Percentiles rank a stretch among this genome's conserved stretches.
Conservation (phyloP, 2,797 vertebrate species). For the Cossypha niveicapilla region DNA sequence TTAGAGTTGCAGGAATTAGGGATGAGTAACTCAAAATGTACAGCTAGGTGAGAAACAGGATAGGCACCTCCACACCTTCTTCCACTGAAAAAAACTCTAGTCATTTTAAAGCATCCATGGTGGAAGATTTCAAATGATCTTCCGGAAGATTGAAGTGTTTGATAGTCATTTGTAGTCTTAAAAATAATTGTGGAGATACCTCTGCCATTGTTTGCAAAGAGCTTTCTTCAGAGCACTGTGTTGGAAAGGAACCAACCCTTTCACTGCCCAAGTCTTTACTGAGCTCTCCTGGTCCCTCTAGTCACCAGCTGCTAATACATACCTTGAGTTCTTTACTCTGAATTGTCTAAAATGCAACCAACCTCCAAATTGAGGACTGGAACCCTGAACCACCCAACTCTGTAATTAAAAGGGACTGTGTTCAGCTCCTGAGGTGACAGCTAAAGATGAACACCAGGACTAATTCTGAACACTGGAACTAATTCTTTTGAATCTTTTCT, state of each 20-base stretch:
- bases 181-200: background rate
- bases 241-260: background rate
- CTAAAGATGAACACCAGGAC: conserved; percentile 9
- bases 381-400: background rate
- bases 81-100: background rate
- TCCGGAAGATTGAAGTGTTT: background rate
- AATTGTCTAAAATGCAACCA: background rate
- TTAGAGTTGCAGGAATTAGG: background rate
- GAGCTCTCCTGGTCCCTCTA: background rate
- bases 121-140: background rate
- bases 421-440: background rate
- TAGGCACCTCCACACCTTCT: background rate
- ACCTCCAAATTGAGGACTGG: background rate
- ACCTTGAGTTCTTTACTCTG: background rate
- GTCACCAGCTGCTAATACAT: background rate
- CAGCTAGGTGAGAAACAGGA: background rate
- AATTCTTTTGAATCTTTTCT: conserved; percentile 44
- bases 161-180: no score
- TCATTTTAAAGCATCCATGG: background rate
- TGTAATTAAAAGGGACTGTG: background rate
- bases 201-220: background rate
- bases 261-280: background rate
- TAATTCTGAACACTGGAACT: background rate
- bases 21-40: background rate
- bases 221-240: background rate